phyloP scores from a whole-genome alignment of 2,888 invertebrate species.

The Hemistola chrysoprasaria region DNA sequence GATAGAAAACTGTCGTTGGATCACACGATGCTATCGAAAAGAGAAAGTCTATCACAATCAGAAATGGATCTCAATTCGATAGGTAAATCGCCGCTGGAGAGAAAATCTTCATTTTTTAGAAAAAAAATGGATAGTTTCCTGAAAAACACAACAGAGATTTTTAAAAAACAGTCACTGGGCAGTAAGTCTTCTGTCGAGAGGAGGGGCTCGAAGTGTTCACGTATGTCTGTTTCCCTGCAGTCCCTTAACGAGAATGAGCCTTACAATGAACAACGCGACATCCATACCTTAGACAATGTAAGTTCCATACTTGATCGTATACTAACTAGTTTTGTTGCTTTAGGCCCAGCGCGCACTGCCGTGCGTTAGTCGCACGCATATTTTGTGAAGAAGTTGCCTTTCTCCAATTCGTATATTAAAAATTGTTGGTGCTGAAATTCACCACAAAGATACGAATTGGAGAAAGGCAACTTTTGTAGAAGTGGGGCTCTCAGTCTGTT shows the following conservation, averaged over 20 bases:
- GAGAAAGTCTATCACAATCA: slow-evolving; percentile 64
- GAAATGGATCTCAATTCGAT: slow-evolving; percentile 68
- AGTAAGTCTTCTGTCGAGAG: slow-evolving; percentile 46
- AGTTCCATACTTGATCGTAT: slow-evolving; percentile 16
- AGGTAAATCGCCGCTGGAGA: slow-evolving; percentile 66
- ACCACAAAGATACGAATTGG: too few relatives aligned
- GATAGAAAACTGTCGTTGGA: slow-evolving; percentile 69
- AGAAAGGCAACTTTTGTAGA: too few relatives aligned
- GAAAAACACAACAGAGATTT: slow-evolving; percentile 70
- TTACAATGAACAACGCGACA: slow-evolving; percentile 31
- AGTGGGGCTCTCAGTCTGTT: too few relatives aligned
- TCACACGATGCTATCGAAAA: slow-evolving; percentile 57
- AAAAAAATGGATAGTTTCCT: slow-evolving; percentile 74
- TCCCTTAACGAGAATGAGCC: slow-evolving; percentile 53
- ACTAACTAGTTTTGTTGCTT: too few relatives aligned
- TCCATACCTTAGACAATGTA: slow-evolving; percentile 33
- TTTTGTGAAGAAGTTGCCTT: too few relatives aligned
- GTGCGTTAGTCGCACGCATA: too few relatives aligned
- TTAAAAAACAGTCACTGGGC: slow-evolving; percentile 54
- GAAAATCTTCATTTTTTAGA: slow-evolving; percentile 72
- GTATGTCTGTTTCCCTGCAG: slow-evolving; percentile 64
- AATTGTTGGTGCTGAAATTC: too few relatives aligned
- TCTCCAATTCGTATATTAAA: too few relatives aligned
- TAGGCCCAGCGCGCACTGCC: too few relatives aligned
- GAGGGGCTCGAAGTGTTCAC: slow-evolving; percentile 42